A percentile compares a stretch with the other conserved stretches of the same genome.
These are phyloP conservation scores for Rhaphigaster nebulosa DNA, from an alignment of 2,888 invertebrate genomes.

Conservation along the genomic window DNA sequence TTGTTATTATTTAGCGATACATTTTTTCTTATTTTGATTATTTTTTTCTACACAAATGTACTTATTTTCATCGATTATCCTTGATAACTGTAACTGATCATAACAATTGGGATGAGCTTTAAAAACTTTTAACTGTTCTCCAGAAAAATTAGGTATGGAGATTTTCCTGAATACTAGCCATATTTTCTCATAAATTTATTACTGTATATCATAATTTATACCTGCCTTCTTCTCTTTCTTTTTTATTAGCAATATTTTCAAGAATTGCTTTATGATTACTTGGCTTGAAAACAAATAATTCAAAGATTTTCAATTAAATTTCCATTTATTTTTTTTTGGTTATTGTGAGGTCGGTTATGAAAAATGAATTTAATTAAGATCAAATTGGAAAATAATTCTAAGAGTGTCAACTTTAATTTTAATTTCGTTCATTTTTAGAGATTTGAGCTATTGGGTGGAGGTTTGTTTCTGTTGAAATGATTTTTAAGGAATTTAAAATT, in stretches of 20 bases:
- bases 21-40: neutral
- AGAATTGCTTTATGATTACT: too few species aligned
- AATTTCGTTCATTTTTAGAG: neutral
- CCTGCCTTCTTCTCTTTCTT: too few species aligned
- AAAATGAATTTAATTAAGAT: too few species aligned
- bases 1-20: neutral
- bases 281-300: too few species aligned
- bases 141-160: neutral
- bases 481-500: neutral
- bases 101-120: neutral
- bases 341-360: too few species aligned
- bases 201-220: too few species aligned
- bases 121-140: neutral
- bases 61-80: neutral
- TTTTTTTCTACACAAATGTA: neutral
- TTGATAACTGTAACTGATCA: neutral
- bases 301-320: too few species aligned
- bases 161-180: neutral
- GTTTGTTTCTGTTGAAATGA: neutral
- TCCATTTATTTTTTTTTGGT: too few species aligned
- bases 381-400: neutral
- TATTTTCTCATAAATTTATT: neutral
- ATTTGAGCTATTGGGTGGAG: neutral
- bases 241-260: too few species aligned
- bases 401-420: neutral